A percentile compares a stretch with the other conserved stretches of the same genome.
These are phyloP conservation scores for Sebastes minor DNA, from an alignment of 2,797 vertebrate species.

Conservation along the genomic window DNA sequence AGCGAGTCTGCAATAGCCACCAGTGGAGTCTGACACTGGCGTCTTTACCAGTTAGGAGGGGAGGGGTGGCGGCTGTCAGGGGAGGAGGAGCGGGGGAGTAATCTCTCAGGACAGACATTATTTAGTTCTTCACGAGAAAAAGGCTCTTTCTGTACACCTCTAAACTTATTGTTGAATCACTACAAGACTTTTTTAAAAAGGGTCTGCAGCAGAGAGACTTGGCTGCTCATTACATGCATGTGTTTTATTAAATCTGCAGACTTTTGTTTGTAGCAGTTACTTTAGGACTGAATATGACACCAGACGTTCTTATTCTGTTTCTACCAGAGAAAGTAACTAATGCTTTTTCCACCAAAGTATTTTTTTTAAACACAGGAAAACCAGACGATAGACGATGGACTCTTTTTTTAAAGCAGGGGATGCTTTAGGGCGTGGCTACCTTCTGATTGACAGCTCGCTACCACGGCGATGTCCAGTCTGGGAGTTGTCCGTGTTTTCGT, in stretches of 20 bases:
- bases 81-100: slow-evolving; percentile 23
- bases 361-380: not conserved
- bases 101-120: slow-evolving; percentile 30
- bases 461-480: no score
- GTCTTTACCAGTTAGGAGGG: slow-evolving; percentile 65
- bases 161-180: not conserved
- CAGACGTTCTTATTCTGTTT: not conserved
- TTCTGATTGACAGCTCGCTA: no score
- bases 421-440: no score
- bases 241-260: not conserved
- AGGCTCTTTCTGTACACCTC: not conserved
- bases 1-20: slow-evolving; percentile 65
- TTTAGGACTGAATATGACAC: not conserved
- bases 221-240: not conserved
- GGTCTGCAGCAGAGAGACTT: not conserved
- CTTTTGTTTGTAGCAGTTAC: no score
- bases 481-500: no score
- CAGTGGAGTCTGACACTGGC: slow-evolving; percentile 56
- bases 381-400: no score
- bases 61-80: slow-evolving; percentile 50
- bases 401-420: no score
- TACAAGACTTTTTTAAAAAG: not conserved
- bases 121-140: slow-evolving; percentile 20
- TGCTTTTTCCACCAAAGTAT: no score
- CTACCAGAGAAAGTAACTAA: no score